Conservation (phyloP, 2,797 vertebrate genomes). For the Sebastes elongatus region DNA sequence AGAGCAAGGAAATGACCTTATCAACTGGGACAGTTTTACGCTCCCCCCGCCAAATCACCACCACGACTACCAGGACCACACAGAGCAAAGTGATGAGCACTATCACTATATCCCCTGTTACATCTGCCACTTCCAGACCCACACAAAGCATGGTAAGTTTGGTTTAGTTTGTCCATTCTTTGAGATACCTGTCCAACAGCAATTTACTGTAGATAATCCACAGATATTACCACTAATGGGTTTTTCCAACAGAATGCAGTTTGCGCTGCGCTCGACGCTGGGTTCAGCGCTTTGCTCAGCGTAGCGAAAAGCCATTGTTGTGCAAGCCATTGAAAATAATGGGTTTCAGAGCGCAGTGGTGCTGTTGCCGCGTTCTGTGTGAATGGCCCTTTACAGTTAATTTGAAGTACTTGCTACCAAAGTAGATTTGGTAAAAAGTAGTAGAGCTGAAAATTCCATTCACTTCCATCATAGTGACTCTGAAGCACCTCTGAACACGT, state of each 20-base stretch:
- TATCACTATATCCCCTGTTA: slow-evolving; percentile 92
- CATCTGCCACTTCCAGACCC: slow-evolving; percentile 86
- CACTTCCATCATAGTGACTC: neutral
- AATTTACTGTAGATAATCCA: neutral
- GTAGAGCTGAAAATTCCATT: neutral
- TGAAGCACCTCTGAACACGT: neutral
- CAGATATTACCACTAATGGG: accelerated
- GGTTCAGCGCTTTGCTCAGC: accelerated
- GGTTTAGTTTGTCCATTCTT: neutral
- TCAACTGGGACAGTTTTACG: slow-evolving; percentile 93
- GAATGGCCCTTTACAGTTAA: neutral
- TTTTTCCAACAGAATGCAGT: too few relatives aligned
- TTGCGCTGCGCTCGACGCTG: too few relatives aligned
- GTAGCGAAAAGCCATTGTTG: too few relatives aligned
- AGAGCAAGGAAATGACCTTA: slow-evolving; percentile 86
- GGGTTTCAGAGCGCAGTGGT: too few relatives aligned
- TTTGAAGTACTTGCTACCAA: neutral
- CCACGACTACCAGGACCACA: slow-evolving; percentile 79
- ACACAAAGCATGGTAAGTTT: slow-evolving; percentile 89
- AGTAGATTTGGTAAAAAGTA: neutral
- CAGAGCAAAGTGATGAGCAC: slow-evolving; percentile 95
- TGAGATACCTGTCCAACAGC: neutral
- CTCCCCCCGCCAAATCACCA: slow-evolving; percentile 87
- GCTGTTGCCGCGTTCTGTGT: accelerated
- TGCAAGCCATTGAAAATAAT: too few relatives aligned